Conservation (phyloP, 2,113 vertebrate genomes). For the Clarias gariepinus region DNA sequence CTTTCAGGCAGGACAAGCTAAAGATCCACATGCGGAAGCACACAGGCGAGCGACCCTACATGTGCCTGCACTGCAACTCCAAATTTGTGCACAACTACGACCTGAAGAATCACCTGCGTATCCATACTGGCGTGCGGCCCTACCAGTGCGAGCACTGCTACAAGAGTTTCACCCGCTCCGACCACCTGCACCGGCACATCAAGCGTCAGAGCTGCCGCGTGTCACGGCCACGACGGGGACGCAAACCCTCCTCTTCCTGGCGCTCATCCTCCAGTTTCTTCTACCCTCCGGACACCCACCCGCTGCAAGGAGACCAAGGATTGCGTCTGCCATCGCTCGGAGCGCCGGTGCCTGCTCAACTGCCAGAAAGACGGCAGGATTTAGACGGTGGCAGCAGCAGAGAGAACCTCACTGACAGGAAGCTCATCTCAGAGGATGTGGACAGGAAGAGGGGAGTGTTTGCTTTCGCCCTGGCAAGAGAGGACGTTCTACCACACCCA, state of each 20-base stretch:
- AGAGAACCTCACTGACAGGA: slow-evolving; percentile 79
- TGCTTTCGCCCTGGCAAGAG: slow-evolving; percentile 84
- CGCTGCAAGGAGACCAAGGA: slow-evolving; percentile 71
- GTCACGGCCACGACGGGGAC: slow-evolving; percentile 83
- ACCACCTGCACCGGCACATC: slow-evolving; percentile 96
- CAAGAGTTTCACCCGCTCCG: slow-evolving; percentile 97
- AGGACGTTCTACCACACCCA: slow-evolving; percentile 80
- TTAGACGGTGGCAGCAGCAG: slow-evolving; percentile 71
- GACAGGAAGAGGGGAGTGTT: slow-evolving; percentile 87
- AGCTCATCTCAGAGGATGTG: slow-evolving; percentile 73
- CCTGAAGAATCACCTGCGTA: slow-evolving; percentile 98
- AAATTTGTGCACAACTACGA: slow-evolving; percentile 99
- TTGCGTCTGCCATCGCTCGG: slow-evolving; percentile 61
- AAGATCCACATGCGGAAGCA: slow-evolving; percentile 99
- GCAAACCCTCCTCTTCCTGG: slow-evolving; percentile 84
- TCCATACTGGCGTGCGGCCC: slow-evolving; percentile 94
- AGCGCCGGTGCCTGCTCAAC: slow-evolving; percentile 70
- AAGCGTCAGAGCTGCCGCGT: slow-evolving; percentile 95
- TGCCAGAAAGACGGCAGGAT: slow-evolving; percentile 77
- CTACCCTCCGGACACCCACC: slow-evolving; percentile 65
- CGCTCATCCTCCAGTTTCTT: slow-evolving; percentile 80
- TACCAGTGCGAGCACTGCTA: slow-evolving; percentile 99
- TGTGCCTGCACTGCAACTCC: slow-evolving; percentile 97
- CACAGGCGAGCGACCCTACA: slow-evolving; percentile 94
- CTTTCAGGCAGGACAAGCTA: slow-evolving; percentile 92